These are phyloP conservation scores for Boleophthalmus pectinirostris DNA, from an alignment of 2,113 vertebrate species.

Conservation along the genomic window DNA sequence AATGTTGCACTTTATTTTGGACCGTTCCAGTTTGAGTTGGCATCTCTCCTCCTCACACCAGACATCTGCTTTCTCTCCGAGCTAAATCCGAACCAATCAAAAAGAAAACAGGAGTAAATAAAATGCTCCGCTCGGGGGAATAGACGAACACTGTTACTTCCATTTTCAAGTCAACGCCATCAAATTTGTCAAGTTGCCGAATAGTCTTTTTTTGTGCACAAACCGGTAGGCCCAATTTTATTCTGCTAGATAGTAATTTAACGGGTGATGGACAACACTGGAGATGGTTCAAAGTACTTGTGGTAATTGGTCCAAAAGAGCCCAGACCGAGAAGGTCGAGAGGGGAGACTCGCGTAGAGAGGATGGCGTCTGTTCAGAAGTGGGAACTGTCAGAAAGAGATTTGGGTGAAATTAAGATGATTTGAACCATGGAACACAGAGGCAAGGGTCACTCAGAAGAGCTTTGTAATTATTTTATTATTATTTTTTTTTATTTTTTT, in stretches of 20 bases:
- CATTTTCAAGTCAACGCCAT: constrained; percentile 1
- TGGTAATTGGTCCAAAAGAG: not conserved
- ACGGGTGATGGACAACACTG: not conserved
- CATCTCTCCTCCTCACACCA: not conserved
- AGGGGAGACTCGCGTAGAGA: not conserved
- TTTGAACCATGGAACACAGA: not conserved
- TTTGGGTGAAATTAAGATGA: not conserved
- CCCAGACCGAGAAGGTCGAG: not conserved
- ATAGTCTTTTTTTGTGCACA: not conserved
- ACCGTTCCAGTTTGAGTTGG: not conserved
- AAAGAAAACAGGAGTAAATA: not conserved
- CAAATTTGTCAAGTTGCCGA: not conserved
- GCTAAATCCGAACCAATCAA: not conserved
- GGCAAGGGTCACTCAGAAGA: too few relatives aligned
- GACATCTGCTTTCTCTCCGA: not conserved
- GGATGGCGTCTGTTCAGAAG: not conserved
- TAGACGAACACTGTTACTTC: too few relatives aligned
- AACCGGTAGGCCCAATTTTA: not conserved
- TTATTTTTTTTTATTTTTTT: too few relatives aligned
- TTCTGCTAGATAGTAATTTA: not conserved
- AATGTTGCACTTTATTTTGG: not conserved
- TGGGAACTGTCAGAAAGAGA: not conserved
- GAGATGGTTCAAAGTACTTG: not conserved
- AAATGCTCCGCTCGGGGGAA: not conserved
- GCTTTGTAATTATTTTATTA: too few relatives aligned